These are phyloP conservation scores for Setophaga coronata DNA, from an alignment of 2,113 vertebrate species.

Conservation along the genomic window DNA sequence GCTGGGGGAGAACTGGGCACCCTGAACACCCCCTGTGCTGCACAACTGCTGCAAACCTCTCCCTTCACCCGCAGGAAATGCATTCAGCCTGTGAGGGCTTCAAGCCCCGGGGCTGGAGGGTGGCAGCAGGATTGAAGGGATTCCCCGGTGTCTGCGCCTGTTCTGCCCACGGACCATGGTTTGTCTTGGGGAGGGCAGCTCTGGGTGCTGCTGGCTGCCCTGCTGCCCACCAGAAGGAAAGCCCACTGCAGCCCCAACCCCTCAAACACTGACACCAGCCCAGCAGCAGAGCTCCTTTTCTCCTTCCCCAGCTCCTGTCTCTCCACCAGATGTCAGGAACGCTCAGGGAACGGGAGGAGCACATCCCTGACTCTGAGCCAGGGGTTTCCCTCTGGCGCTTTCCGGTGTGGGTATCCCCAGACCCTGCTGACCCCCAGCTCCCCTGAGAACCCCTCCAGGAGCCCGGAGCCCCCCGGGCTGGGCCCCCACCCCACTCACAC, in stretches of 20 bases:
- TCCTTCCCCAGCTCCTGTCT: neutral
- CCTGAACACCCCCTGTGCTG: neutral
- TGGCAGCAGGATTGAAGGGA: neutral
- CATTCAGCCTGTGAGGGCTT: accelerated
- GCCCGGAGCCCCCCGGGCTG: accelerated
- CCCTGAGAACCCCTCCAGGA: neutral
- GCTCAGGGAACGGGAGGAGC: neutral
- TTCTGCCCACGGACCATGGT: accelerated
- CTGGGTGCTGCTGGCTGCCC: neutral
- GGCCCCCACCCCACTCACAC: constrained; percentile 64
- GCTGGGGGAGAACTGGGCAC: neutral
- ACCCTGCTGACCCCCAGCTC: neutral
- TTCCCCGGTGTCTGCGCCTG: accelerated
- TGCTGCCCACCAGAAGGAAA: accelerated
- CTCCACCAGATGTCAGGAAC: constrained; percentile 44
- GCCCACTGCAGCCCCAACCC: accelerated
- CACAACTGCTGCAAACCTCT: neutral
- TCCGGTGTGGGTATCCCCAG: neutral
- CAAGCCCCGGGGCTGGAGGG: neutral
- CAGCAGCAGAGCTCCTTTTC: neutral
- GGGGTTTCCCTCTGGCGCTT: neutral
- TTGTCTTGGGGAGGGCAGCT: accelerated
- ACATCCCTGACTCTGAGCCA: accelerated
- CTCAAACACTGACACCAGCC: accelerated
- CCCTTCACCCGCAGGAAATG: neutral